Percentiles rank a stretch among this genome's conserved stretches.
Evolutionary conservation across 2,888 invertebrate genomes (phyloP).

Genomic region (Lydus trimaculatus): DNA sequence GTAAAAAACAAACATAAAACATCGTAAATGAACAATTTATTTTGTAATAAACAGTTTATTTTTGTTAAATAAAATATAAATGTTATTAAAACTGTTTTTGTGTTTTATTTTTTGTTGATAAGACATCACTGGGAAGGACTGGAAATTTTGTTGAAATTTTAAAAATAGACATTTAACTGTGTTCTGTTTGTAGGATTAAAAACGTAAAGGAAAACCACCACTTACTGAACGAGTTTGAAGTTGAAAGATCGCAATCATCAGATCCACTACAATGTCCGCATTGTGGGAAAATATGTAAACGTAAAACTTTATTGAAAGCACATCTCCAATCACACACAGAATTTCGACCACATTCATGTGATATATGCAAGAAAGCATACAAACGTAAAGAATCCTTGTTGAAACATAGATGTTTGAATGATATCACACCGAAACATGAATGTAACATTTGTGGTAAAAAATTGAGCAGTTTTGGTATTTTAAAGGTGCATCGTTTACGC

Average conservation of each 20-base stretch:
- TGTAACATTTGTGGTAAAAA: conserved; percentile 15
- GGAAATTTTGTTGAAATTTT: too few species aligned
- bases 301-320: background rate
- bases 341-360: background rate
- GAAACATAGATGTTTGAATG: background rate
- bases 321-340: background rate
- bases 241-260: too few species aligned
- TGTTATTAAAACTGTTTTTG: too few species aligned
- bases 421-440: background rate
- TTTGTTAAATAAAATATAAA: too few species aligned
- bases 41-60: too few species aligned
- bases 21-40: too few species aligned
- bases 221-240: too few species aligned
- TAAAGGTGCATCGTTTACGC: conserved; percentile 58
- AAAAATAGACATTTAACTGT: too few species aligned
- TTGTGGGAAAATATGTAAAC: background rate
- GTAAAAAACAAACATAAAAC: background rate
- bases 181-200: too few species aligned
- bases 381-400: background rate
- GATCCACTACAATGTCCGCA: background rate
- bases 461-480: conserved; percentile 19
- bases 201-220: too few species aligned
- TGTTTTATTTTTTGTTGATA: too few species aligned
- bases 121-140: too few species aligned
- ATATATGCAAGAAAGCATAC: background rate